Conservation (phyloP, 2,113 vertebrate genomes). For the Ceyx melanurus region DNA sequence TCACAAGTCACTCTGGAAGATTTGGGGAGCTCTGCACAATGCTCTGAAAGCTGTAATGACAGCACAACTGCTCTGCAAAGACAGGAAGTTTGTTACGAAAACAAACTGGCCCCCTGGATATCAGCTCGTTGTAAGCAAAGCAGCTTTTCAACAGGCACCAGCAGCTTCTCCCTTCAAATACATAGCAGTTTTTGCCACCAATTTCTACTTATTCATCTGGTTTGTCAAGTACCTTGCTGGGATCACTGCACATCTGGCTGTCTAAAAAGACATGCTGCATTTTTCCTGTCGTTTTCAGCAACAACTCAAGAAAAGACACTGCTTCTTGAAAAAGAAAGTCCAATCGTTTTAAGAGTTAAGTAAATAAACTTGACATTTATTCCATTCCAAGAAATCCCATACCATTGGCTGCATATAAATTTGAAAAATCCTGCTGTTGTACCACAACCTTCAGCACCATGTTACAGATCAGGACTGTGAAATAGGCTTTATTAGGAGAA, state of each 20-base stretch:
- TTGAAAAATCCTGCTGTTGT: constrained; percentile 42
- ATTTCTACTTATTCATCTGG: background rate
- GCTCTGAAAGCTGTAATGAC: constrained; percentile 69
- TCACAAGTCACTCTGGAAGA: constrained; percentile 31
- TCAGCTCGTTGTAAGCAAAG: constrained; percentile 51
- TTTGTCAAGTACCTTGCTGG: background rate
- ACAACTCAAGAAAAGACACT: background rate
- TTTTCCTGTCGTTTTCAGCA: background rate
- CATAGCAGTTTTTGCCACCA: background rate
- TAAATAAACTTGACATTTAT: constrained; percentile 60
- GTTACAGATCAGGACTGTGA: background rate
- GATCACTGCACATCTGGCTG: background rate
- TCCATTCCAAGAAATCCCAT: constrained; percentile 53
- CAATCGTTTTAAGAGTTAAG: constrained; percentile 59
- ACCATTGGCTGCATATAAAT: constrained; percentile 26
- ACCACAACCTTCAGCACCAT: background rate
- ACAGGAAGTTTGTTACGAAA: constrained; percentile 75
- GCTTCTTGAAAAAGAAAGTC: constrained; percentile 49
- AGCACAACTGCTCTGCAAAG: constrained; percentile 66
- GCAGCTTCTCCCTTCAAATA: background rate
- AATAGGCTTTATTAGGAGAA: background rate
- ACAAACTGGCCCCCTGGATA: constrained; percentile 70
- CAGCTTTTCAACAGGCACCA: constrained; percentile 52
- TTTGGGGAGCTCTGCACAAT: constrained; percentile 52
- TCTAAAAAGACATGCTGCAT: background rate